A percentile compares a stretch with the other conserved stretches of the same genome.
These are phyloP conservation scores for Chroicocephalus ridibundus DNA, from an alignment of 2,113 vertebrate species.

Conservation along the genomic window DNA sequence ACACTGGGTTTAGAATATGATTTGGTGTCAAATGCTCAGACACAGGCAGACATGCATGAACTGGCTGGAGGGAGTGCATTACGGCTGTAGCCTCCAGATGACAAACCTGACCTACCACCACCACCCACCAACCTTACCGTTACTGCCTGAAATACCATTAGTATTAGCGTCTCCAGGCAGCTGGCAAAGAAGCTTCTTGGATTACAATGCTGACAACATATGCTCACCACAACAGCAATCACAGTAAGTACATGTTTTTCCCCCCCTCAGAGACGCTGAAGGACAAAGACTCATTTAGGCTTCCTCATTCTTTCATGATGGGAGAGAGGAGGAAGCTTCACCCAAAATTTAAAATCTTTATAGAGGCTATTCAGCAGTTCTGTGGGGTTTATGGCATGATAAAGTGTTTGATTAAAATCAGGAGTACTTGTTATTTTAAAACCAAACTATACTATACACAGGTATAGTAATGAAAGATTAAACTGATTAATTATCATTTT, in stretches of 20 bases:
- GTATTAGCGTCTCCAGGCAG: neutral
- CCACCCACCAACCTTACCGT: neutral
- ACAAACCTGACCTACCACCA: neutral
- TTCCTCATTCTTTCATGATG: neutral
- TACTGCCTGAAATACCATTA: neutral
- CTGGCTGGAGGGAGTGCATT: neutral
- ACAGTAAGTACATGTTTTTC: neutral
- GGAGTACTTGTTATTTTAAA: neutral
- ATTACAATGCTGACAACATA: neutral
- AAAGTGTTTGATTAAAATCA: neutral
- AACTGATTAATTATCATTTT: neutral
- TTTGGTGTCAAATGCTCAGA: neutral
- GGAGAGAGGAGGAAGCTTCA: neutral
- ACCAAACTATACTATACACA: neutral
- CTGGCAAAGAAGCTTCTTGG: neutral
- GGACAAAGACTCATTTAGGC: neutral
- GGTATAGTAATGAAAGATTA: neutral
- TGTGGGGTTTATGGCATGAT: neutral
- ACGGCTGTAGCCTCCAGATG: neutral
- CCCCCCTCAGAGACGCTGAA: neutral
- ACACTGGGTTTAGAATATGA: neutral
- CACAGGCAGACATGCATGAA: neutral
- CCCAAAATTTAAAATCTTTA: neutral
- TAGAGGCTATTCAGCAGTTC: neutral
- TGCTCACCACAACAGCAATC: neutral